These are phyloP conservation scores for Ichneumoninae sp. DNA, from an alignment of 2,888 invertebrate genomes.

Conservation along the genomic window DNA sequence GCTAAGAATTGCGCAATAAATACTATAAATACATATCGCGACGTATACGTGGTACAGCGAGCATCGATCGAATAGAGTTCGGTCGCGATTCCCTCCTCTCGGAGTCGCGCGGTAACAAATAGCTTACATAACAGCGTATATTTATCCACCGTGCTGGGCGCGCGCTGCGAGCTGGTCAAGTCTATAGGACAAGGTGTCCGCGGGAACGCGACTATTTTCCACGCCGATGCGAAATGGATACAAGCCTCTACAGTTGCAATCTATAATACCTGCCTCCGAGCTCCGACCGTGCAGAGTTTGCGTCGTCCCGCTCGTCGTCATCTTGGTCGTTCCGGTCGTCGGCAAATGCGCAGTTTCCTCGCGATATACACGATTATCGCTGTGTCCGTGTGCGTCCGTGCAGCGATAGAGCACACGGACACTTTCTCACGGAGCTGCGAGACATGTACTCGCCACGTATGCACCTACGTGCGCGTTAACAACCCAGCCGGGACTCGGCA, in stretches of 20 bases:
- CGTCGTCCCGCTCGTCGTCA: slow-evolving; percentile 1
- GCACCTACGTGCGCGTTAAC: slow-evolving; percentile 29
- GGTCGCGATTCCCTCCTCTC: slow-evolving; percentile 48
- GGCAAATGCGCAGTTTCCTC: slow-evolving; percentile 56
- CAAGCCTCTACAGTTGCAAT: background rate
- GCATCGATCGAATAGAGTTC: slow-evolving; percentile 8
- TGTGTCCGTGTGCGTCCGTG: background rate
- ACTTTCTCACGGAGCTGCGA: background rate
- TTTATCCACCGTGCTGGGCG: slow-evolving; percentile 68
- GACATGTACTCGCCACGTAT: slow-evolving; percentile 35
- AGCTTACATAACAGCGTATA: slow-evolving; percentile 78
- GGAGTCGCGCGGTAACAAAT: slow-evolving; percentile 70
- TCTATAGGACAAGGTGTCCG: slow-evolving; percentile 34
- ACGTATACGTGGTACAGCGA: slow-evolving; percentile 1
- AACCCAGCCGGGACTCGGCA: background rate
- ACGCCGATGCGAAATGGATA: slow-evolving; percentile 9
- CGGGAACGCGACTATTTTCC: slow-evolving; percentile 50
- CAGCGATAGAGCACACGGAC: slow-evolving; percentile 20
- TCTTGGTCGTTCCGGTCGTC: slow-evolving; percentile 11
- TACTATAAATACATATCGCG: slow-evolving; percentile 44
- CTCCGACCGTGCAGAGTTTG: background rate
- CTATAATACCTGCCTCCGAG: background rate
- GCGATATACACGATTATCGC: slow-evolving; percentile 11
- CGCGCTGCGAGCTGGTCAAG: slow-evolving; percentile 40
- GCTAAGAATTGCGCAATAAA: slow-evolving; percentile 58